These are phyloP conservation scores for Heterodera schachtii DNA, from an alignment of 1,140 invertebrate genomes.

Conservation along the genomic window DNA sequence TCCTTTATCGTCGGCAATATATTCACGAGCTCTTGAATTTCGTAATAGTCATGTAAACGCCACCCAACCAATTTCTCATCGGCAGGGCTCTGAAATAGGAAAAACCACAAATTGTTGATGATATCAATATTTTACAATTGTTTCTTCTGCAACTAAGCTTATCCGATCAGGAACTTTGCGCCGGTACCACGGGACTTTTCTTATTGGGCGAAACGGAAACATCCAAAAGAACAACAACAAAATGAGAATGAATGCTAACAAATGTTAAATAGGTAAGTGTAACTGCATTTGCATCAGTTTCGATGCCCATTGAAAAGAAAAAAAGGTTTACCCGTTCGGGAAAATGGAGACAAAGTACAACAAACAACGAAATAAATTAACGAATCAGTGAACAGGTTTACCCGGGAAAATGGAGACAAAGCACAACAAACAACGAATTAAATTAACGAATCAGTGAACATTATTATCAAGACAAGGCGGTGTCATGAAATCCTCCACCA, in stretches of 20 bases:
- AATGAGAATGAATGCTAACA: too few relatives aligned
- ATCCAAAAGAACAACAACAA: not conserved
- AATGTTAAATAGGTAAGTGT: too few relatives aligned
- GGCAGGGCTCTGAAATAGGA: slow-evolving; percentile 12
- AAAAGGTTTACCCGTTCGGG: not conserved
- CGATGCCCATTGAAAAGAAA: not conserved
- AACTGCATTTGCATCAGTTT: too few relatives aligned
- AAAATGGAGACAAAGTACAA: not conserved
- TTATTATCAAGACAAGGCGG: slow-evolving; percentile 29
- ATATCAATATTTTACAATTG: not conserved
- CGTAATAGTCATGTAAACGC: slow-evolving; percentile 59
- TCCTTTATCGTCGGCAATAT: slow-evolving; percentile 57
- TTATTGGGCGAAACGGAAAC: not conserved
- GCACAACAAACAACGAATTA: not conserved
- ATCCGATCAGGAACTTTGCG: not conserved
- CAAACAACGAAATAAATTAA: not conserved
- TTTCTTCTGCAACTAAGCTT: not conserved
- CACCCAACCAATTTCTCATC: slow-evolving; percentile 16
- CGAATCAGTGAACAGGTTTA: not conserved
- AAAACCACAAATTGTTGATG: too few relatives aligned
- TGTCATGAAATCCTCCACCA: slow-evolving; percentile 43
- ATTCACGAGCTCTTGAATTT: slow-evolving; percentile 53
- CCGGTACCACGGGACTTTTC: not conserved
- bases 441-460: not conserved
- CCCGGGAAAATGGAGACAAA: slow-evolving; percentile 4